A percentile compares a stretch with the other conserved stretches of the same genome.
Conservation (phyloP, 2,113 vertebrate species). For the Crotophaga sulcirostris region DNA sequence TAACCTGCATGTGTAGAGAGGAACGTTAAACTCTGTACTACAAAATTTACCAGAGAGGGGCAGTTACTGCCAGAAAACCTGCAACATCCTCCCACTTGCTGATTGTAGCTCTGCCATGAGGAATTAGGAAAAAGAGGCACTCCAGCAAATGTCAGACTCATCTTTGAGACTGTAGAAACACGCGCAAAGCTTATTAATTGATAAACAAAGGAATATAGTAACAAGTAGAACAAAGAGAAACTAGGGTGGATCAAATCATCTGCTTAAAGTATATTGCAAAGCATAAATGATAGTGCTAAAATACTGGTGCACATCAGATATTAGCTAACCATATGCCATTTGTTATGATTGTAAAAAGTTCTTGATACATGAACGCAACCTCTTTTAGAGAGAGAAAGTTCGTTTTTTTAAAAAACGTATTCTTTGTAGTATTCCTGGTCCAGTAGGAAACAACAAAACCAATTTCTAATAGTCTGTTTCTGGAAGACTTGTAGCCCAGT, state of each 20-base stretch:
- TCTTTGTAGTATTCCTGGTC: not conserved
- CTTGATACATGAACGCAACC: not conserved
- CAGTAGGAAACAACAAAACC: not conserved
- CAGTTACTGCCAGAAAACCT: not conserved
- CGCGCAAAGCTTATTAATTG: not conserved
- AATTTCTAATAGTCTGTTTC: not conserved
- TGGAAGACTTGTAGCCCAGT: not conserved
- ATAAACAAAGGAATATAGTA: not conserved
- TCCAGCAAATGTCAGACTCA: not conserved
- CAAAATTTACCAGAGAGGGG: not conserved
- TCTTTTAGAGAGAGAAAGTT: not conserved
- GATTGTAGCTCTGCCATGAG: not conserved
- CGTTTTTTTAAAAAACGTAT: not conserved
- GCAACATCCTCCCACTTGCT: not conserved
- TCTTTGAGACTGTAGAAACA: not conserved
- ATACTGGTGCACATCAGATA: not conserved
- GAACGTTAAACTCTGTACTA: not conserved
- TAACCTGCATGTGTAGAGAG: not conserved
- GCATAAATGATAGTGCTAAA: not conserved
- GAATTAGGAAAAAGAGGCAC: not conserved
- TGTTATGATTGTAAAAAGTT: not conserved
- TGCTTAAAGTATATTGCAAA: not conserved
- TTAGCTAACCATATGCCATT: not conserved
- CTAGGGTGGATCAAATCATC: not conserved
- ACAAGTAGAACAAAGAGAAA: not conserved